Conservation (phyloP, 2,888 invertebrate species). For the Aspidiotus rigidus region DNA sequence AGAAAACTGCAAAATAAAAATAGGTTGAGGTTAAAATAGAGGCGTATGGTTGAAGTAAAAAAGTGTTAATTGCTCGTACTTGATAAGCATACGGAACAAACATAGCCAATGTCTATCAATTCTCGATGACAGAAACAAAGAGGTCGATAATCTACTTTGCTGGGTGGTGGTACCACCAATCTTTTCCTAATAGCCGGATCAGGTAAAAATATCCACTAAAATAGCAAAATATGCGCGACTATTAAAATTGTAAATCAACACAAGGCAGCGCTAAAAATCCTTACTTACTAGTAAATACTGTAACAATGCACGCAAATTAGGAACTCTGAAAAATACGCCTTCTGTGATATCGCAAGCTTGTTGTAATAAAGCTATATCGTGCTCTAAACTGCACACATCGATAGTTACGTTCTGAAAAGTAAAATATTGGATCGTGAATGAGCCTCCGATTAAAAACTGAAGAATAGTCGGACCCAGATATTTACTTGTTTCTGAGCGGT, state of each 20-base stretch:
- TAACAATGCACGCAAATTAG: slow-evolving; percentile 72
- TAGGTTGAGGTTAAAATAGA: slow-evolving; percentile 26
- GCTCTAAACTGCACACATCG: slow-evolving; percentile 86
- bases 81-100: slow-evolving; percentile 94
- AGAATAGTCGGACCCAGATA: slow-evolving; percentile 36
- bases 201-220: slow-evolving; percentile 86
- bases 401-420: slow-evolving; percentile 65
- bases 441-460: background rate
- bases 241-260: slow-evolving; percentile 1
- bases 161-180: slow-evolving; percentile 77
- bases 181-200: slow-evolving; percentile 69
- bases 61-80: slow-evolving; percentile 51
- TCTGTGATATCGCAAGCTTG: slow-evolving; percentile 95
- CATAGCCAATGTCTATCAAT: slow-evolving; percentile 89
- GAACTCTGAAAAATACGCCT: slow-evolving; percentile 74
- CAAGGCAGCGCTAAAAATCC: background rate
- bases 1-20: slow-evolving; percentile 68
- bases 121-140: slow-evolving; percentile 96
- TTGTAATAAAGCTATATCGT: slow-evolving; percentile 80
- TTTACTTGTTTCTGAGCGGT: slow-evolving; percentile 71
- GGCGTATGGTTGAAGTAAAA: slow-evolving; percentile 57
- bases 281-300: slow-evolving; percentile 70
- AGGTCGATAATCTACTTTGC: slow-evolving; percentile 89
- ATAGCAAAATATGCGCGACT: slow-evolving; percentile 35
- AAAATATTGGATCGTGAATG: slow-evolving; percentile 27